These are phyloP conservation scores for Odocoileus hemionus DNA, from an alignment of 2,113 vertebrate species.

Conservation along the genomic window DNA sequence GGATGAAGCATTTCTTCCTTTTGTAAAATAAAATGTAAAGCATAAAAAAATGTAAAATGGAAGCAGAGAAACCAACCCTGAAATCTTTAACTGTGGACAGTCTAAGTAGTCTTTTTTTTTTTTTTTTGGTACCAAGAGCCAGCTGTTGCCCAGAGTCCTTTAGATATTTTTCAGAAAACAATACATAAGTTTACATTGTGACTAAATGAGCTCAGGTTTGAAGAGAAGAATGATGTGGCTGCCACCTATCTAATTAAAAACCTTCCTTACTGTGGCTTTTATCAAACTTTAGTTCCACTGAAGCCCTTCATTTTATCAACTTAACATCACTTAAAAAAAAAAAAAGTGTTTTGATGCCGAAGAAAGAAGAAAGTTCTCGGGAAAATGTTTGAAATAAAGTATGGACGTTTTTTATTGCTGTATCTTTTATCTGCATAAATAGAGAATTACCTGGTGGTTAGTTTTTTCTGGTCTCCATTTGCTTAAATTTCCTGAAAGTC, in stretches of 20 bases:
- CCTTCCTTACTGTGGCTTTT: conserved; percentile 69
- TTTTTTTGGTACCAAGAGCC: conserved; percentile 4
- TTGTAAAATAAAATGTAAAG: conserved; percentile 30
- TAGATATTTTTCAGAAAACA: conserved; percentile 64
- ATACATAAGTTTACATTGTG: conserved; percentile 73
- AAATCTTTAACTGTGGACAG: conserved; percentile 57
- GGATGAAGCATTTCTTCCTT: conserved; percentile 73
- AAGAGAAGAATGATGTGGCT: conserved; percentile 60
- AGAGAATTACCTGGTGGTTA: conserved; percentile 57
- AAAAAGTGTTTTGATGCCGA: conserved; percentile 61
- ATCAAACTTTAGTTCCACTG: conserved; percentile 72
- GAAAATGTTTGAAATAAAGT: conserved; percentile 55
- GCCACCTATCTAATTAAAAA: conserved; percentile 71
- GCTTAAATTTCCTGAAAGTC: conserved; percentile 74
- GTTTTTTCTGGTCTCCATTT: conserved; percentile 67
- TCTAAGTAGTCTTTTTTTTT: conserved; percentile 41
- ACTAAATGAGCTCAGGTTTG: conserved; percentile 71
- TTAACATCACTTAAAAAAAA: not conserved
- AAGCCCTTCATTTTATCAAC: conserved; percentile 70
- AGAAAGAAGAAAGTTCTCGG: conserved; percentile 65
- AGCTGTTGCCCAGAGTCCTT: conserved; percentile 68
- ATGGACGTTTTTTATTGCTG: conserved; percentile 24
- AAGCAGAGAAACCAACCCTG: conserved; percentile 57
- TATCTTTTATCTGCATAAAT: conserved; percentile 64
- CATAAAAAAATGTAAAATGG: not conserved